phyloP scores from a whole-genome alignment of 2,113 vertebrate genomes.

The Microtus pennsylvanicus region DNA sequence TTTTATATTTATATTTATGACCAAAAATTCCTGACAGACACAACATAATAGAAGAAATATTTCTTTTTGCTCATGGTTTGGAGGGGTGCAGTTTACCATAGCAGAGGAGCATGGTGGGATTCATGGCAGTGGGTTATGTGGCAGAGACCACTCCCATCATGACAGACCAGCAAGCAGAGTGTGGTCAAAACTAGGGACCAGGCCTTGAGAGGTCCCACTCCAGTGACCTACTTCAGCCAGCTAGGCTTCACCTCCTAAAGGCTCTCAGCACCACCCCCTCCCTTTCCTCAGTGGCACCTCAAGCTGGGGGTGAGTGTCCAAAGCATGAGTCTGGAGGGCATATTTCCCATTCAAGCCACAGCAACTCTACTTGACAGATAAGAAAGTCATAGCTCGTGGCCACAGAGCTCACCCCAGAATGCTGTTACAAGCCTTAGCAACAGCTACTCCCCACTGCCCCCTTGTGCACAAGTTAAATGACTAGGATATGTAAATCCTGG shows the following conservation, averaged over 20 bases:
- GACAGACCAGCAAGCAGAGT: neutral
- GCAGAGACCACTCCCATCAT: neutral
- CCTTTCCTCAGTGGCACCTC: neutral
- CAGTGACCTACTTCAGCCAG: neutral
- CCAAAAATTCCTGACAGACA: neutral
- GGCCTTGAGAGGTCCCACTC: neutral
- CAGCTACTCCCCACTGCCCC: neutral
- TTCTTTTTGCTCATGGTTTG: neutral
- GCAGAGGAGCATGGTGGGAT: neutral
- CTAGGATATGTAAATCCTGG: constrained; percentile 2
- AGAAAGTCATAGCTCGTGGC: neutral
- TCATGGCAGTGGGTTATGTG: neutral
- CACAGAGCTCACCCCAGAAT: neutral
- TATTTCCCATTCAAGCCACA: neutral
- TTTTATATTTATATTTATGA: neutral
- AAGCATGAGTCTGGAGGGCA: neutral
- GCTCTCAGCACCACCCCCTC: neutral
- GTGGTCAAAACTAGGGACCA: neutral
- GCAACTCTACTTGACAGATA: neutral
- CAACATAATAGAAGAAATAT: neutral
- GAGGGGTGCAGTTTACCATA: neutral
- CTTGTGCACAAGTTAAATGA: neutral
- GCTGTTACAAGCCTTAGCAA: neutral
- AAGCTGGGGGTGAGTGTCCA: neutral
- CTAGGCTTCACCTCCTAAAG: neutral